A percentile compares a stretch with the other conserved stretches of the same genome.
Conservation (phyloP, 1,140 invertebrate genomes). For the Asbolus verrucosus region DNA sequence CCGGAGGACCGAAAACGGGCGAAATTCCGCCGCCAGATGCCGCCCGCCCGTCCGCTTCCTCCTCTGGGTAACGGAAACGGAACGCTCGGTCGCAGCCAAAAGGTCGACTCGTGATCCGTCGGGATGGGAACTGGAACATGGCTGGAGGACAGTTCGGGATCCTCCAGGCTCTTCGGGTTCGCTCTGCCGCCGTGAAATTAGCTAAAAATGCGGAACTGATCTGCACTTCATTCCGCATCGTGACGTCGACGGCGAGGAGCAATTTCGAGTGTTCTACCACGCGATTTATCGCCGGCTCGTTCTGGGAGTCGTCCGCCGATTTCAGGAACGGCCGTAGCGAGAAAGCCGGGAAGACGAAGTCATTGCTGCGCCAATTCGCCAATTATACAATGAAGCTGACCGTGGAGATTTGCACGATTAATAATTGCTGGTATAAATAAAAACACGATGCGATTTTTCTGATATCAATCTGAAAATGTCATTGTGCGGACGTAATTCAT, state of each 20-base stretch:
- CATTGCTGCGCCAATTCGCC: neutral
- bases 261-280: neutral
- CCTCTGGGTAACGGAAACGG: slow-evolving; percentile 8
- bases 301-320: neutral
- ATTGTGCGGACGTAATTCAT: too few relatives aligned
- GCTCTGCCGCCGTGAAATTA: slow-evolving; percentile 43
- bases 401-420: neutral
- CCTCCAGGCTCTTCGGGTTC: slow-evolving; percentile 27
- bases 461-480: too few relatives aligned
- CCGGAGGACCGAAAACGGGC: neutral
- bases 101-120: slow-evolving; percentile 53
- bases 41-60: too few relatives aligned
- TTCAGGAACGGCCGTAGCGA: neutral
- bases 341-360: neutral
- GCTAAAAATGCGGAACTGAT: slow-evolving; percentile 53
- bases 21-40: too few relatives aligned
- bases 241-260: slow-evolving; percentile 21
- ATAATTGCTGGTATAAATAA: neutral
- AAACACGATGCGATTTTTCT: neutral
- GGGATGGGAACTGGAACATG: slow-evolving; percentile 56
- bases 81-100: neutral
- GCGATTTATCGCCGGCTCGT: neutral
- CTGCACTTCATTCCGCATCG: slow-evolving; percentile 14
- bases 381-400: neutral
- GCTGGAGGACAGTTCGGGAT: slow-evolving; percentile 36